Base-by-base conservation (phyloP, 2,113 vertebrate genomes). In the Stercorarius parasiticus region DNA sequence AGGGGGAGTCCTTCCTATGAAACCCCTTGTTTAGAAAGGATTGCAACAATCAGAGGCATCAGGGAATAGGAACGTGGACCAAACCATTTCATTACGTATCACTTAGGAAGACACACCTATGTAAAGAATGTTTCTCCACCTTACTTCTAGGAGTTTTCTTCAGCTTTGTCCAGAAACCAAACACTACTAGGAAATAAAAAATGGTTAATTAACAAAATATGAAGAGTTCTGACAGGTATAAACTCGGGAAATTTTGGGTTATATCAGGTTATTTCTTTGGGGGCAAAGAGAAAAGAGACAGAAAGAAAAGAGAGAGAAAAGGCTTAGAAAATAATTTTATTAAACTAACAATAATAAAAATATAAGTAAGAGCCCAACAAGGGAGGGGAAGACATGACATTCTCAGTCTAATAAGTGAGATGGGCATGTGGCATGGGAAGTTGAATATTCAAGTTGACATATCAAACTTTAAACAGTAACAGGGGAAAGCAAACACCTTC, bases 41-140 rank as follows among this genome's bases (percentile, higher is more conserved):
- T 18, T 56, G 6, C 12, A 78, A 58, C 36, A 34, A 55, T 29
- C 49, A 50, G 27, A 74, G 18, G 9, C 69, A 82, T 16, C 20
- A 78, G 69, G 45, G 72, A 94, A 84, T 5, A 80, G 58, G 19
- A 83, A 78, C 3, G n/a, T 34, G 38, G 77, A 74, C 67, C 50
- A 93, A 84, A 70, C 13, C 29, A 83, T 70, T 70, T 62, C 26
- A 67, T 86, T 94, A 95, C n/a, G 86, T 80, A 86, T 93, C 64
- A 58, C 38, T 74, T 26, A 78, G 65, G 93, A 96, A 91, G 94
- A 95, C 89, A 96, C 94, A 89, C 88, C 94, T 86, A 94, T 1
- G 5, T 22, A 50, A 94, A 88, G 73, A 95, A 96, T 89, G 83
- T 81, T 92, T 47, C 77, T 84, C 77, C 50, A 81, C 38, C 55